Conservation (phyloP, 92 coral and sea anemone species). For the Zoanthus gigantus region DNA sequence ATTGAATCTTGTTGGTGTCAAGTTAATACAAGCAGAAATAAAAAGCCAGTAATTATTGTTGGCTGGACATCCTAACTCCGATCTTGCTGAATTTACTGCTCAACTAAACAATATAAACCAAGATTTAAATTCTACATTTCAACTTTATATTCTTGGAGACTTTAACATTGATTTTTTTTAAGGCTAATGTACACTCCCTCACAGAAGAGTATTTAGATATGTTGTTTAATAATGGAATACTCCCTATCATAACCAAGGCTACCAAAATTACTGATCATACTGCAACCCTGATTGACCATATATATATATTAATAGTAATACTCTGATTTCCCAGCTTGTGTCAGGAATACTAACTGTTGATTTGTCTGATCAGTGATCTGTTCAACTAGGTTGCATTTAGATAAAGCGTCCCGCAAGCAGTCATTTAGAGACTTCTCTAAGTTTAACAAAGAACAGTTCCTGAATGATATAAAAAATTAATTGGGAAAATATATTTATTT, state of each 20-base stretch:
- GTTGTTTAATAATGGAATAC: conserved; percentile 47
- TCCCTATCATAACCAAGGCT: conserved; percentile 72
- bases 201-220: too few relatives aligned
- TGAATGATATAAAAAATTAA: conserved; percentile 46
- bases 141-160: too few relatives aligned
- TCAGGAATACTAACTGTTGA: conserved; percentile 34
- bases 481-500: conserved; percentile 41
- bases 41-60: too few relatives aligned
- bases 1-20: too few relatives aligned
- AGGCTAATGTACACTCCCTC: too few relatives aligned
- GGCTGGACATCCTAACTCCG: neutral
- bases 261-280: conserved; percentile 41
- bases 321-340: neutral
- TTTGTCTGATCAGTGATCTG: conserved; percentile 65
- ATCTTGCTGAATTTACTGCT: conserved; percentile 48
- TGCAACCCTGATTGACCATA: too few relatives aligned
- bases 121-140: too few relatives aligned
- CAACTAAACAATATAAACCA: conserved; percentile 43
- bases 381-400: conserved; percentile 10
- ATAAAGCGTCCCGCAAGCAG: conserved; percentile 19
- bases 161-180: too few relatives aligned
- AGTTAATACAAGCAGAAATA: too few relatives aligned
- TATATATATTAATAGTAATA: conserved; percentile 68
- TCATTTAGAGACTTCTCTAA: conserved; percentile 12
- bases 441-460: too few relatives aligned